Conservation (phyloP, 2,888 invertebrate genomes). For the Drosophila nr. fundita region DNA sequence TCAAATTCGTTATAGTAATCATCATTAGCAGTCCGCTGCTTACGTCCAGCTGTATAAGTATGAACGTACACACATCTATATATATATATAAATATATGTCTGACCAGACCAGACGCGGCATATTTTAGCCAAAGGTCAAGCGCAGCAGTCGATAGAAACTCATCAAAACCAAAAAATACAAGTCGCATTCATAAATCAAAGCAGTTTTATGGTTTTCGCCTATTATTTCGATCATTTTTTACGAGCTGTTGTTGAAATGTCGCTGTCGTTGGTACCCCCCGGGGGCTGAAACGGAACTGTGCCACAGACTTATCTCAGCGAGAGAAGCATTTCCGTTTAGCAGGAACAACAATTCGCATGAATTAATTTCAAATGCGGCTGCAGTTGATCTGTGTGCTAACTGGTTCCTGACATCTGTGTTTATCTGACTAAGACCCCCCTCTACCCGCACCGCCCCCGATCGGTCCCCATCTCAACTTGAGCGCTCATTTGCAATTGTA, state of each 20-base stretch:
- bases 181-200: constrained; percentile 57
- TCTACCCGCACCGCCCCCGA: background rate
- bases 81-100: constrained; percentile 14
- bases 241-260: constrained; percentile 38
- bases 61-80: background rate
- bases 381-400: constrained; percentile 31
- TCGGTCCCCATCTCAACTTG: background rate
- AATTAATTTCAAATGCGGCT: constrained; percentile 32
- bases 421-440: constrained; percentile 53
- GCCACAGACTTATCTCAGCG: constrained; percentile 20
- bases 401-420: constrained; percentile 43
- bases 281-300: constrained; percentile 42
- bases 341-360: constrained; percentile 49
- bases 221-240: constrained; percentile 2
- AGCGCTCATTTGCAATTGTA: constrained; percentile 21
- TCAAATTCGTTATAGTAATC: constrained; percentile 71
- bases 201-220: background rate
- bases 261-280: constrained; percentile 26
- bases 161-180: constrained; percentile 61
- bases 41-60: constrained; percentile 13
- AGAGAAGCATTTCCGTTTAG: constrained; percentile 73
- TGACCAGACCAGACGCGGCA: constrained; percentile 60
- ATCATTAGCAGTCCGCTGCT: constrained; percentile 64
- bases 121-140: constrained; percentile 74
- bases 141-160: constrained; percentile 52